Evolutionary conservation across 2,888 invertebrate species (phyloP), one percentile per base, ranked within the genome.

Genomic region (Odontomyia ornata): DNA sequence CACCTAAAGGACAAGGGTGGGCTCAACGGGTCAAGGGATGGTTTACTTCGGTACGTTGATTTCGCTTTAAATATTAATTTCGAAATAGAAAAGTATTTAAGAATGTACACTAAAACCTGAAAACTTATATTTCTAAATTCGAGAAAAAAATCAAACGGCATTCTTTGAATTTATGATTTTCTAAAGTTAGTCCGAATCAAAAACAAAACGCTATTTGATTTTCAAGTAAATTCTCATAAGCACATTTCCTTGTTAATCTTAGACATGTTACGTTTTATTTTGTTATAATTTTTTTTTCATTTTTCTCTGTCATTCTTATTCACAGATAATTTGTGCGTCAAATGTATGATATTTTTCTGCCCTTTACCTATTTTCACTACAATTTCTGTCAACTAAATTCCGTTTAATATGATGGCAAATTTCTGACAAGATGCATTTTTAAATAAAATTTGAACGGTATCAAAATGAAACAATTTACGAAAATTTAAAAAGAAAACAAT

Each of bases 1-100:
- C 86, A 81, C 85, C 86, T 83, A 85, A 85, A 84, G 86, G 86
- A 89, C 90, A 89, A 86, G 88, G 92, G 91, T 90, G 92, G 91
- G 89, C 90, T 89, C 91, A 90, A 89, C 90, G 89, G 89, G 89
- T 91, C 89, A 90, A 90, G 88, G 89, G 90, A 88, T 91, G 91
- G 91, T 90, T 91, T 89, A 89, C 88, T 88, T 90, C 90, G 91
- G 91, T 91, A 91, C 88, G 91, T 91, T 88, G 88, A n/a, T 60
- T 73, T 73, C 60, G 60, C 57, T 57, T 73, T 57, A 36, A 65
- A 65, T 30, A 72, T 72, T 52, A 36, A 23, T 52, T 72, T 52
- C 52, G 56, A 85, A 71, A 79, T 78, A 80, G 78, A 78, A 79
- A 79, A 78, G 27, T 78, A 77, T 56, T 79, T 77, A 76, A 75